A percentile compares a stretch with the other conserved stretches of the same genome.
Conservation (phyloP, 1,140 invertebrate genomes). For the Pemphigus obesinymphae region DNA sequence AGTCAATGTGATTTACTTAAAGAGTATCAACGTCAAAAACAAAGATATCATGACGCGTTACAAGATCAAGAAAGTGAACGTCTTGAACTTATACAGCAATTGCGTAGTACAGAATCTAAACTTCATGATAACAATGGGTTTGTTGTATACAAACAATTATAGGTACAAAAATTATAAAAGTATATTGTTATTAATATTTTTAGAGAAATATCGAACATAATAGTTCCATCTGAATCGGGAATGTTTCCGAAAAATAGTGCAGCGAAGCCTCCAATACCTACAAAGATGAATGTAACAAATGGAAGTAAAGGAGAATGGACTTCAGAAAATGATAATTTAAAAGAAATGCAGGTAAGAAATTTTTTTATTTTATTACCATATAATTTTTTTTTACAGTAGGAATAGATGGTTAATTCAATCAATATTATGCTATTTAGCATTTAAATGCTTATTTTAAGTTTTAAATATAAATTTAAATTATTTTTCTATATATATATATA, state of each 20-base stretch:
- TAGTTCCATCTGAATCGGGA: not conserved
- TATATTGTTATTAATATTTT: not conserved
- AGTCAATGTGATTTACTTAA: slow-evolving; percentile 61
- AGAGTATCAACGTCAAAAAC: slow-evolving; percentile 69
- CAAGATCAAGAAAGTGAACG: slow-evolving; percentile 58
- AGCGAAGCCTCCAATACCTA: slow-evolving; percentile 2
- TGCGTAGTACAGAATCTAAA: slow-evolving; percentile 54
- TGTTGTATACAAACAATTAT: slow-evolving; percentile 7
- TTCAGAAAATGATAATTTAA: not conserved
- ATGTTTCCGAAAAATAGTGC: not conserved
- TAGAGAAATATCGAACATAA: slow-evolving; percentile 1
- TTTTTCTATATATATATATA: not conserved
- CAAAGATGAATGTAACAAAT: slow-evolving; percentile 20
- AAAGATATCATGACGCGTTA: slow-evolving; percentile 62
- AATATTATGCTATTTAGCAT: not conserved
- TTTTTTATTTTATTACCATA: no score
- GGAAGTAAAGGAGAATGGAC: not conserved
- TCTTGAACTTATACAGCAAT: slow-evolving; percentile 55
- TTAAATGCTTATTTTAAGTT: not conserved
- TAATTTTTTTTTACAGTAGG: no score
- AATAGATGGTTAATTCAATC: not conserved
- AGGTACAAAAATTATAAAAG: not conserved
- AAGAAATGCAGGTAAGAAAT: not conserved
- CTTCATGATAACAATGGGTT: slow-evolving; percentile 54
- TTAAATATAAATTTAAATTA: not conserved